Evolutionary conservation across 2,888 invertebrate species (phyloP).

Genomic region (Acleris cristana): DNA sequence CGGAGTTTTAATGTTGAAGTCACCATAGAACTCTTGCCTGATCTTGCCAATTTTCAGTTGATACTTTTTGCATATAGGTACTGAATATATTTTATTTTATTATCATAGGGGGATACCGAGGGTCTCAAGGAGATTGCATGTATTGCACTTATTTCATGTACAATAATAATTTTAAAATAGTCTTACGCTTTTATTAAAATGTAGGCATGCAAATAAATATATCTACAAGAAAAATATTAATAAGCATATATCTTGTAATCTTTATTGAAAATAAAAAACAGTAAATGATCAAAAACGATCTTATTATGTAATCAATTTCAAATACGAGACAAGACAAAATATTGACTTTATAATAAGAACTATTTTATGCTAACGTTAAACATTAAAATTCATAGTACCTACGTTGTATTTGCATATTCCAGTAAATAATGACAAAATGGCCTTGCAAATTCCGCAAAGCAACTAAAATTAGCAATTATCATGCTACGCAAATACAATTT

Average conservation of each 20-base stretch:
- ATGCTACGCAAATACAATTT: not conserved
- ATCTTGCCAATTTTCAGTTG: too few species aligned
- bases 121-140: too few species aligned
- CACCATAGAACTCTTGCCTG: too few species aligned
- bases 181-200: too few species aligned
- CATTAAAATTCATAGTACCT: conserved; percentile 11
- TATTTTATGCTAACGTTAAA: conserved; percentile 15
- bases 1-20: too few species aligned
- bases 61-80: too few species aligned
- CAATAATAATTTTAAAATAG: too few species aligned
- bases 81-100: too few species aligned
- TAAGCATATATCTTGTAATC: not conserved
- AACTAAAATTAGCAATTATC: not conserved
- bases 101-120: too few species aligned
- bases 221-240: not conserved
- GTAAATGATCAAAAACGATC: not conserved
- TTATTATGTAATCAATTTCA: not conserved
- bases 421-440: conserved; percentile 1
- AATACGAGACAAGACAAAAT: not conserved
- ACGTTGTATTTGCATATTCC: not conserved
- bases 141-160: too few species aligned
- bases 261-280: not conserved
- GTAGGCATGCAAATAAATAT: too few species aligned
- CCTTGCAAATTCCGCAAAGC: conserved; percentile 3
- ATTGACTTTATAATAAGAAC: not conserved